Percentiles rank a stretch among this genome's conserved stretches.
Evolutionary conservation across 2,888 invertebrate species (phyloP).

Genomic region (Frankliniella intonsa): DNA sequence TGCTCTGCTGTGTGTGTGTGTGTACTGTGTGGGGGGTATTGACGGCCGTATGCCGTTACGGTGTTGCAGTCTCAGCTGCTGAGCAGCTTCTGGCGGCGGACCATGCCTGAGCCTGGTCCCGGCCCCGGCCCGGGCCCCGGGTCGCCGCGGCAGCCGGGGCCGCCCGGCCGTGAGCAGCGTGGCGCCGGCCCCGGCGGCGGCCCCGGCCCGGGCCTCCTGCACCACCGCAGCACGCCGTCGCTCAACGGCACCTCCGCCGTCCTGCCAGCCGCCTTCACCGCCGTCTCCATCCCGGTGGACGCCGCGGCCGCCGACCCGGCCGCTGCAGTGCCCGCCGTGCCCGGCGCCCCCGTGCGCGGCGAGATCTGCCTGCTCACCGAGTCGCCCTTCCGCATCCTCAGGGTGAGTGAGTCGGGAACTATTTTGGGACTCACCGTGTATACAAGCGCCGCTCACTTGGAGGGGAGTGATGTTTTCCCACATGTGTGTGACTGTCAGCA

Average conservation of each 20-base stretch:
- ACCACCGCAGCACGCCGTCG: constrained; percentile 6
- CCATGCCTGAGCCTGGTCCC: background rate
- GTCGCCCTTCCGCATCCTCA: constrained; percentile 66
- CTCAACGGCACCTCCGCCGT: background rate
- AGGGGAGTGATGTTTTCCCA: background rate
- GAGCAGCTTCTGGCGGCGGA: background rate
- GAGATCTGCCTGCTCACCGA: constrained; percentile 70
- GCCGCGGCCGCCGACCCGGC: background rate
- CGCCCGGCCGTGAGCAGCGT: background rate
- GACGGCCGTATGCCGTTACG: background rate
- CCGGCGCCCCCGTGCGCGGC: constrained; percentile 42
- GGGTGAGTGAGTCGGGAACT: constrained; percentile 53
- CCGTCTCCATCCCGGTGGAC: background rate
- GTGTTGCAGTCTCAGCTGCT: constrained; percentile 10
- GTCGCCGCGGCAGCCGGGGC: too few species aligned
- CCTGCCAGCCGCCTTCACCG: background rate
- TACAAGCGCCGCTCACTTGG: constrained; percentile 12
- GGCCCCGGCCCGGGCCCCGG: too few species aligned
- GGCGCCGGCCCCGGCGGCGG: background rate
- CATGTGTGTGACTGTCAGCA: constrained; percentile 23
- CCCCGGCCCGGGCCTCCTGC: background rate
- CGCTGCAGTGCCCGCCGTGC: constrained; percentile 4
- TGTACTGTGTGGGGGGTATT: too few species aligned
- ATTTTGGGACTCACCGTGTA: background rate
- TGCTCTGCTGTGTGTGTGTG: too few species aligned